Base-by-base conservation (phyloP, 2,113 vertebrate species). In the Myanophis thanlyinensis region DNA sequence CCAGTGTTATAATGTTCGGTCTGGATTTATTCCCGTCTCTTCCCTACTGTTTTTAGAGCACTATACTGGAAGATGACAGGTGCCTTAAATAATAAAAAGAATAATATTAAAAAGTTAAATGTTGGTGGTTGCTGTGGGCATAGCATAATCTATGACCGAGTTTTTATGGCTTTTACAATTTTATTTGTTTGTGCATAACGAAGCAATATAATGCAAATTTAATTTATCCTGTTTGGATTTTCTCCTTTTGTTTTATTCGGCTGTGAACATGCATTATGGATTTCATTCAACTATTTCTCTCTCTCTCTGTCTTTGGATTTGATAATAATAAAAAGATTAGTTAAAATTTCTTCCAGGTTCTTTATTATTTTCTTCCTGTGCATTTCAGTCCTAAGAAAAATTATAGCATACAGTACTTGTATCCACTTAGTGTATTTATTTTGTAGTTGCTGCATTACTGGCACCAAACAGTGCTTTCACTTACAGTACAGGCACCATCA, bases 141-240 rank as follows among this genome's bases (percentile, higher is more conserved):
- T 80, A 49, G 67, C 0, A 12, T 52, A 95, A 95, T 85, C 8
- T 85, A 85, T 67, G 91, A 53, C 91, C 94, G 52, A 80, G 23
- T 10, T 90, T 95, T 94, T 95, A 95, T 53, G 35, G 87, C 20
- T 95, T 95, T 96, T 88, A 93, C 95, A 94, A 56, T 90, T 93
- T 92, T 56, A 93, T 95, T 95, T 94, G n/a, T 92, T 96, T 85
- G 5, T 87, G 90, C 88, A 92, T 95, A 96, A 95, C 91, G 85
- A 93, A 95, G 80, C 87, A 95, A 90, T 67, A 49, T 44, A 92
- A 95, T 91, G 23, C 91, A 95, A 96, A 73, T 93, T 86, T 95
- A 96, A 96, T 95, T 96, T 91, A 91, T 93, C 73, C 88, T 92
- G 23, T 40, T 88, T 95, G 92, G 56, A 56, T 95, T 95, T 94